Evolutionary conservation across 2,888 invertebrate species (phyloP), one percentile per base, ranked within the genome.

Genomic region (Blera fallax): DNA sequence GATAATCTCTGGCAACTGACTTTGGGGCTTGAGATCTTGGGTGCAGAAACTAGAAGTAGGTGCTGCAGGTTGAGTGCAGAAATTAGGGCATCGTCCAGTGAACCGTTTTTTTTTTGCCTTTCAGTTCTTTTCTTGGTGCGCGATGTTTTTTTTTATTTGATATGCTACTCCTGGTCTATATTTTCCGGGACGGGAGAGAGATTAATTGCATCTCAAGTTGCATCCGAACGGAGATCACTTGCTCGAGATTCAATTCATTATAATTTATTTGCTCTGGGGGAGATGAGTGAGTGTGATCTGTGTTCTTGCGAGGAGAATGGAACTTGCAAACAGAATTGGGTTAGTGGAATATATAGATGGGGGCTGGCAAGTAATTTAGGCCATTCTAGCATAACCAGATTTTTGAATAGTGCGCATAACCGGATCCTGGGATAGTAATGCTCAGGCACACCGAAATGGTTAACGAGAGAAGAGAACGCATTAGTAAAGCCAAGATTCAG

Each of bases 151-250:
- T 70, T 21, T 8, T 14, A 40, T 27, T 24, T 40, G 64, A 54
- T 67, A 52, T 54, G 37, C 52, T 74, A 64, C 80, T 74, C 70
- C 74, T 84, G 84, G 58, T 84, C 74, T 60, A 70, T 74, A 74
- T 80, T 69, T 65, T 48, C 54, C 43, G 54, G 58, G 58, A 84
- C 14, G 40, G 74, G 43, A 64, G 74, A 64, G 74, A 84, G 80
- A 84, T 84, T 84, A 80, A 84, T 84, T 80, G 74, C 64, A 65
- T 80, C 50, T 64, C 43, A 14, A 70, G 84, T 80, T 74, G 80
- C 65, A 80, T 84, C 69, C 64, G 64, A 84, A 80, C 54, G 69
- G 40, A 74, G 84, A 84, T 84, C 84, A 84, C 79, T 84, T 84
- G 74, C 80, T 56, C 65, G 69, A 80, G 74, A 80, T 80, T 84